Conservation (phyloP, 2,113 vertebrate species). For the Misgurnus anguillicaudatus region DNA sequence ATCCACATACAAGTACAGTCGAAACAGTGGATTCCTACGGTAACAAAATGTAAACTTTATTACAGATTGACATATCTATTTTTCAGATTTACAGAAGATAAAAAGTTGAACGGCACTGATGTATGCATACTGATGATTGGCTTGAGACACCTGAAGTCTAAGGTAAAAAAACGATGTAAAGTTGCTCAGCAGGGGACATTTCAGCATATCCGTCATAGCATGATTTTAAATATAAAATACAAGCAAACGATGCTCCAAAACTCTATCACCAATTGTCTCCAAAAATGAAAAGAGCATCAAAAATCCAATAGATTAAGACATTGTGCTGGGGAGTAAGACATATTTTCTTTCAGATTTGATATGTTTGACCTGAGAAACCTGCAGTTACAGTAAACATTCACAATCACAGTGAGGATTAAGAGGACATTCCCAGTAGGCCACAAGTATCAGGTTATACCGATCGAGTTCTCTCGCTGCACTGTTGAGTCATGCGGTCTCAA, state of each 20-base stretch:
- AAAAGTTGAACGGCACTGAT: slow-evolving; percentile 71
- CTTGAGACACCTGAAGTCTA: slow-evolving; percentile 62
- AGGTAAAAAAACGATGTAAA: background rate
- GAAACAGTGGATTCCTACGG: slow-evolving; percentile 41
- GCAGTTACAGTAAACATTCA: slow-evolving; percentile 58
- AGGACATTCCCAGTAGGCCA: slow-evolving; percentile 49
- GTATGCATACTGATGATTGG: slow-evolving; percentile 65
- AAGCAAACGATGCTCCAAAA: slow-evolving; percentile 49
- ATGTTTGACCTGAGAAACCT: slow-evolving; percentile 71
- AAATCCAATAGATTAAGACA: slow-evolving; percentile 73
- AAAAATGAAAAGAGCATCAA: slow-evolving; percentile 60
- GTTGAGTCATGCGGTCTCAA: slow-evolving; percentile 28
- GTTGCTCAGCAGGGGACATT: slow-evolving; percentile 57
- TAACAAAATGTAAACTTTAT: slow-evolving; percentile 84
- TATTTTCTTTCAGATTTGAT: slow-evolving; percentile 66
- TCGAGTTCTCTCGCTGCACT: slow-evolving; percentile 28
- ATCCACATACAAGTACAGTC: background rate
- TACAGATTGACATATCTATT: slow-evolving; percentile 70
- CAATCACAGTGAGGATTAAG: slow-evolving; percentile 53
- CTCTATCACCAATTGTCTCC: slow-evolving; percentile 68
- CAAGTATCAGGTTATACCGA: slow-evolving; percentile 34
- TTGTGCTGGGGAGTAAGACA: slow-evolving; percentile 74
- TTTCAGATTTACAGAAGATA: slow-evolving; percentile 72
- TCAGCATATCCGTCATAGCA: slow-evolving; percentile 58
- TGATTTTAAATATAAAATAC: slow-evolving; percentile 57